Evolutionary conservation across 2,888 invertebrate species (phyloP), one percentile per base, ranked within the genome.

Genomic region (Aporophyla lueneburgensis): DNA sequence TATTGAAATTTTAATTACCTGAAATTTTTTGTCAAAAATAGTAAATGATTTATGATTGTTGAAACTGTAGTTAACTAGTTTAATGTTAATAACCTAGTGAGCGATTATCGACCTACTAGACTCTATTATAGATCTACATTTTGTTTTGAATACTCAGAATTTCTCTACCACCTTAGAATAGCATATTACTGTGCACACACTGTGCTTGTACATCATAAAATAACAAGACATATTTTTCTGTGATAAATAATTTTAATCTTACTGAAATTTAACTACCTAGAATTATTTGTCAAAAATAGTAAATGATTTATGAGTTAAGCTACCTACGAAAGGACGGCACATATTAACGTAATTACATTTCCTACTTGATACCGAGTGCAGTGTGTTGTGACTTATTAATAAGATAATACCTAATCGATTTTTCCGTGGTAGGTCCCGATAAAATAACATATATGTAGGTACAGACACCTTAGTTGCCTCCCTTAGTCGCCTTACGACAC

Each of bases 91-190:
- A n/a, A 85, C 63, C 73, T 70, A 71, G 51, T 70, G 51, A 56
- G 58, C 49, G 53, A 62, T 61, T 71, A 70, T 82, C 66, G 83
- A 85, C 59, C 81, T 21, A 33, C 24, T 53, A 19, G 58, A 56
- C 67, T n/a, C n/a, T n/a, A n/a, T n/a, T 59, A 72, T 51, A 10
- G 72, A 65, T 69, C 67, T 51, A 43, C 61, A 69, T 66, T 71
- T 54, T 68, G 54, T 63, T 6, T 53, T 16, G 9, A 9, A n/a
- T n/a, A n/a, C 9, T 66, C 21, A 5, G 27, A 33, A 5, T 66
- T 66, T 1, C 21, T 66, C 14, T 66, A 66, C 3, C 27, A 33
- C 51, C 27, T 27, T 66, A 14, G 21, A 0, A 14, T 66, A 0
- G 9, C 27, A 27, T 21, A 9, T 21, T 27, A 66, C 7, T 24